These are phyloP conservation scores for Fissipunctia ypsillon DNA, from an alignment of 2,888 invertebrate genomes.

Conservation along the genomic window DNA sequence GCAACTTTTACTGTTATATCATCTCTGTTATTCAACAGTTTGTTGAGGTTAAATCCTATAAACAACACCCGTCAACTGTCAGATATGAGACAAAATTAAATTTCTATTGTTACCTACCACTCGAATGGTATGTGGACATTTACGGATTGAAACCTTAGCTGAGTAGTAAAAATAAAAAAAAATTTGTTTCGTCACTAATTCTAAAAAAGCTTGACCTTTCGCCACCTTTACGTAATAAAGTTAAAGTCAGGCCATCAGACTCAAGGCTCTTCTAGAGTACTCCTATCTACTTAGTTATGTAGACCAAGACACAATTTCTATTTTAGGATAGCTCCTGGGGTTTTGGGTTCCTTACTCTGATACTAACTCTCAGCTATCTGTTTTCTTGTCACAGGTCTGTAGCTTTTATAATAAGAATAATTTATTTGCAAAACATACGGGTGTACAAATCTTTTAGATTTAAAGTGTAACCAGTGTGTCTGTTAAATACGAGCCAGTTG, in stretches of 20 bases:
- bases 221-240: conserved; percentile 29
- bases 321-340: conserved; percentile 12
- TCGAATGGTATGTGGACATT: no score
- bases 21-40: neutral
- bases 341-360: neutral
- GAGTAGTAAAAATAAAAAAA: neutral
- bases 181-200: conserved; percentile 1
- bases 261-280: conserved; percentile 18
- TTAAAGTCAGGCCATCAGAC: conserved; percentile 23
- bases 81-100: no score
- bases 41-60: no score
- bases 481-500: neutral
- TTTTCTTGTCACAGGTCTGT: neutral
- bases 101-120: no score
- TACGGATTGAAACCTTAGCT: neutral
- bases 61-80: no score
- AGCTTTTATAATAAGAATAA: neutral
- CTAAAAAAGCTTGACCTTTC: conserved; percentile 11
- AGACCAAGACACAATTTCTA: conserved; percentile 33
- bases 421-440: no score
- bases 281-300: conserved; percentile 25
- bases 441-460: no score
- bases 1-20: neutral
- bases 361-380: neutral
- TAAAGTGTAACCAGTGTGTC: neutral